Evolutionary conservation across 2,888 invertebrate genomes (phyloP).

Genomic region (Esperia sulphurella): DNA sequence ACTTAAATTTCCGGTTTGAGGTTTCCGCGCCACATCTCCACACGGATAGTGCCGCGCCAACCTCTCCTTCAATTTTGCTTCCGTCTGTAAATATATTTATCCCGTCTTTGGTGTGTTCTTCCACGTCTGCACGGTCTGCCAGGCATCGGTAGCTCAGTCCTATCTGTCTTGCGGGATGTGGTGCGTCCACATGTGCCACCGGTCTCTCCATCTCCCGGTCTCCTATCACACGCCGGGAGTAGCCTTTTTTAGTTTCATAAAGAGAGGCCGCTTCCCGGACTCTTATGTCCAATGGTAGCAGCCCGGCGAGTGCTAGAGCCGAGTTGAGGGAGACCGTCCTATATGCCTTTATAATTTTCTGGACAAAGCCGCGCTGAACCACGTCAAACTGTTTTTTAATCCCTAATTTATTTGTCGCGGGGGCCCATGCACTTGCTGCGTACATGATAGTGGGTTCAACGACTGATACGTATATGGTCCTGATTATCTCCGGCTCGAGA

Average conservation of each 20-base stretch:
- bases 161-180: no score
- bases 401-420: neutral
- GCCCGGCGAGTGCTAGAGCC: constrained; percentile 7
- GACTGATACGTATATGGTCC: neutral
- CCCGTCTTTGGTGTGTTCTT: no score
- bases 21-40: no score
- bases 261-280: neutral
- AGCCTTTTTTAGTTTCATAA: neutral
- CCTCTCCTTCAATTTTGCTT: no score
- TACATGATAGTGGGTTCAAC: neutral
- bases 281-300: constrained; percentile 12
- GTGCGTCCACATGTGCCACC: no score
- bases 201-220: no score
- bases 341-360: constrained; percentile 2
- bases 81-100: no score
- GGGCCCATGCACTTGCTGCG: neutral
- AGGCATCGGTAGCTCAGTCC: no score
- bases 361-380: constrained; percentile 1
- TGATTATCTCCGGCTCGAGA: neutral
- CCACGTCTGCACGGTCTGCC: no score
- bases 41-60: no score
- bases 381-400: neutral
- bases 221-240: neutral
- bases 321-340: constrained; percentile 8
- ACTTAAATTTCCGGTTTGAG: no score